Base-by-base conservation (phyloP, 2,113 vertebrate species). In the Oryzias javanicus region DNA sequence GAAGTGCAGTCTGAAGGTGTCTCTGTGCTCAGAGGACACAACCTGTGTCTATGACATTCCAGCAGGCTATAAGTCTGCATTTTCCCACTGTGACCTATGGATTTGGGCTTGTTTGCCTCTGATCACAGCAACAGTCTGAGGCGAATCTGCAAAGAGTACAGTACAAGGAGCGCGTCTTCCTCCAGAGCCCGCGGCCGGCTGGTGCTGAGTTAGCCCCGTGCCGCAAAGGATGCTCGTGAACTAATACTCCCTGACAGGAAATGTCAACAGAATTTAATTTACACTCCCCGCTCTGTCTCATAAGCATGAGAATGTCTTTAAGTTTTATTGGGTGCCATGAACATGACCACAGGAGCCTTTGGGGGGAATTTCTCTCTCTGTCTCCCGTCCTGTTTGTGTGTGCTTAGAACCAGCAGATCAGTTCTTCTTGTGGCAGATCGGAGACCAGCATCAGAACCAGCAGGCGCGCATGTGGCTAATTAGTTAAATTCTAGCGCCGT, bases 191-290 rank as follows among this genome's bases (percentile, higher is more conserved):
- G 64, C 60, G 80, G 90, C 85, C 82, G 57, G 51, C 70, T 81
- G 82, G 69, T 91, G 90, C 90, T 93, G 91, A 93, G 87, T 91
- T 91, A 91, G 89, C 84, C 89, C 42, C 67, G 55, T 65, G 78
- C 85, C 77, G 81, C 80, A 72, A 76, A 86, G 74, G 83, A 86
- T 54, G 77, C 76, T 74, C 64, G 63, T 84, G 87, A 87, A 83
- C 89, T 93, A 92, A 93, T 88, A 79, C 84, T 85, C 79, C 84
- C 85, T 91, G 91, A 93, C 91, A 92, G 90, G 88, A 89, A 91
- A 92, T 92, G 91, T 93, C 90, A 93, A 91, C 90, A 89, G 90
- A 89, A 91, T 92, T 93, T 89, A 92, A 90, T 91, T 90, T 89
- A 87, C 79, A 78, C 68, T 69, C 85, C 79, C 84, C 82, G 86